Base-by-base conservation (phyloP, 1,140 invertebrate species). In the Leptopilina clavipes region DNA sequence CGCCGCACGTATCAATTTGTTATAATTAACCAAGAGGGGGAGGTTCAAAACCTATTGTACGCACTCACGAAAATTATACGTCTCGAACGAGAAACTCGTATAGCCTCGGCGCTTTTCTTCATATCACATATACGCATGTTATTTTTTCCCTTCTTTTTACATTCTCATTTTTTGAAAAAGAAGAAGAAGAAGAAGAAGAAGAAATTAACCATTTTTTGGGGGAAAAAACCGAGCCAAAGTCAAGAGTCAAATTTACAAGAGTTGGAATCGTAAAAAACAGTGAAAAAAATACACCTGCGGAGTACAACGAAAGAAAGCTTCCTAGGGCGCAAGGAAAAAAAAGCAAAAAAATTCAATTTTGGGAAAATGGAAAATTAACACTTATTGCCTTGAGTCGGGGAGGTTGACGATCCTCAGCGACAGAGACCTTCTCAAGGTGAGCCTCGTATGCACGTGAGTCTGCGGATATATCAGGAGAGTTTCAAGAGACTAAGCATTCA, bases 1-100 rank as follows among this genome's bases (percentile, higher is more conserved):
- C 25, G 45, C 19, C 70, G 72, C 81, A 87, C 77, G 80, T 83
- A 85, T 85, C 83, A 84, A 84, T 86, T 84, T 81, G 76, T 86
- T 84, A 79, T 82, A 82, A 83, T 85, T 83, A 40, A 79, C 71
- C 72, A 59, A 14, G 40, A 22, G 25, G 59, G 56, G 56, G 59
- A 22, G 56, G 18, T 17, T 52, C n/a, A 37, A n/a, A 56, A 22
- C 72, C 52, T 72, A 74, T 74, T 77, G 70, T 77, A 37, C 76
- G 72, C 40, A 45, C 56, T 65, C 19, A 14, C 59, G 3, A 65
- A 52, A 65, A 65, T 65, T 65, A 65, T 65, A 65, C 11, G 25
- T 65, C 59, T 65, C 59, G 59, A 65, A 65, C 22, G 12, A 22
- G 56, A 59, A 52, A 17, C 48, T 52, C 48, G 48, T 52, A 1